These are phyloP conservation scores for Willisornis vidua DNA, from an alignment of 2,113 vertebrate genomes.

Conservation along the genomic window DNA sequence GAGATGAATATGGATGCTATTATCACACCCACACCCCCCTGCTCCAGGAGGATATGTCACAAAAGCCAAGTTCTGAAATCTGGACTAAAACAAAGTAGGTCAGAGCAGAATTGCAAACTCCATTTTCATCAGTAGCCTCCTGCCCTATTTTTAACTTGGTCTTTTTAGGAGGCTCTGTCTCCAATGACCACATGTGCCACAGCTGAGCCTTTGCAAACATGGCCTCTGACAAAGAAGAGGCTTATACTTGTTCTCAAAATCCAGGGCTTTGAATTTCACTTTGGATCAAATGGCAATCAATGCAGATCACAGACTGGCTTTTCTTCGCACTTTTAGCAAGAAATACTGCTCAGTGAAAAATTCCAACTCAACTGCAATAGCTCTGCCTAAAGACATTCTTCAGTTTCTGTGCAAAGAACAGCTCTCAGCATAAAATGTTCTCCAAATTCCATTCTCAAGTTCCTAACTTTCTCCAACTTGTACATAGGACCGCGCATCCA, in stretches of 20 bases:
- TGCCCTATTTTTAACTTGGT: background rate
- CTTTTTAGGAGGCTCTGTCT: background rate
- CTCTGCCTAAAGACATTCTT: background rate
- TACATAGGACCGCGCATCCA: background rate
- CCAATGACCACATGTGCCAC: background rate
- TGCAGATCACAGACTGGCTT: background rate
- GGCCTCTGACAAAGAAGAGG: background rate
- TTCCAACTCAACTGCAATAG: background rate
- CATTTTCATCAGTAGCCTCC: background rate
- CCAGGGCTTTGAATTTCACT: background rate
- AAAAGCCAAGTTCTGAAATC: background rate
- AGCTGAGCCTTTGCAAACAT: background rate
- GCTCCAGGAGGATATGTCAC: background rate
- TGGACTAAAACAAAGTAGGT: background rate
- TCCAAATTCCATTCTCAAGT: background rate
- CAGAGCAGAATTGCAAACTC: background rate
- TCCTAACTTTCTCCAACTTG: background rate
- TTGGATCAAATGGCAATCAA: background rate
- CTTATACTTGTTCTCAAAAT: background rate
- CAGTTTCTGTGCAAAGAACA: background rate
- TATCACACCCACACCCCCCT: background rate
- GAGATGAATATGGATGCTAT: background rate
- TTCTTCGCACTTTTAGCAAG: background rate
- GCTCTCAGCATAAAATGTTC: background rate
- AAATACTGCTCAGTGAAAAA: slow-evolving; percentile 8